These are phyloP conservation scores for Coregonus ussuriensis DNA, from an alignment of 2,797 vertebrate genomes.

Conservation along the genomic window DNA sequence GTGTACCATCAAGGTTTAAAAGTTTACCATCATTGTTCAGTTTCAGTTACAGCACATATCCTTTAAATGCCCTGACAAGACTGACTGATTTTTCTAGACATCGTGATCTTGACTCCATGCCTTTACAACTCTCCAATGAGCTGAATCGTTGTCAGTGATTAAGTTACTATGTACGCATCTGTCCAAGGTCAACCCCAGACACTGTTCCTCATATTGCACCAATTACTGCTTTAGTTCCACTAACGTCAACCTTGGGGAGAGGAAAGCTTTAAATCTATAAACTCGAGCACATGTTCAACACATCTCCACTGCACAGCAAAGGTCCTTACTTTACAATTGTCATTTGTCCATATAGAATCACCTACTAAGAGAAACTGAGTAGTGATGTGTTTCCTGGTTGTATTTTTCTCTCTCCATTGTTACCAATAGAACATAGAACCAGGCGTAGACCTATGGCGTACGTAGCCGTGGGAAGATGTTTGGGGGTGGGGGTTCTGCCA, in stretches of 20 bases:
- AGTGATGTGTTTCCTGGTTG: neutral
- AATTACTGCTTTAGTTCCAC: slow-evolving; percentile 49
- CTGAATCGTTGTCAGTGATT: slow-evolving; percentile 48
- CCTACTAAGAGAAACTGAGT: neutral
- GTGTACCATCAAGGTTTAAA: too few relatives aligned
- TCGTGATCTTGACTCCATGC: slow-evolving; percentile 20
- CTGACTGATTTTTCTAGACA: slow-evolving; percentile 9
- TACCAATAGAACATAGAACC: too few relatives aligned
- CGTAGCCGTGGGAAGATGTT: too few relatives aligned
- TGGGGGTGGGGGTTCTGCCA: too few relatives aligned
- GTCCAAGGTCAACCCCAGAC: slow-evolving; percentile 49
- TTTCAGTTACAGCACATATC: neutral
- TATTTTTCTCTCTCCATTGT: neutral
- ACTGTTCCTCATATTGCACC: slow-evolving; percentile 47
- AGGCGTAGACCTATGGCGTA: too few relatives aligned
- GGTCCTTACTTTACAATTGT: neutral
- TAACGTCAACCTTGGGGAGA: slow-evolving; percentile 50
- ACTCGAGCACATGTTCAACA: slow-evolving; percentile 25
- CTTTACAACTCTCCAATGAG: slow-evolving; percentile 36
- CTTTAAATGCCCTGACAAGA: neutral
- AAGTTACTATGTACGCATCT: slow-evolving; percentile 41
- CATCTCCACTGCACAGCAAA: slow-evolving; percentile 25
- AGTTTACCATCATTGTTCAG: neutral
- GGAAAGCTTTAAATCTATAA: slow-evolving; percentile 17
- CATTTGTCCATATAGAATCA: neutral